Conservation (phyloP, 2,113 vertebrate genomes). For the Noctilio leporinus region DNA sequence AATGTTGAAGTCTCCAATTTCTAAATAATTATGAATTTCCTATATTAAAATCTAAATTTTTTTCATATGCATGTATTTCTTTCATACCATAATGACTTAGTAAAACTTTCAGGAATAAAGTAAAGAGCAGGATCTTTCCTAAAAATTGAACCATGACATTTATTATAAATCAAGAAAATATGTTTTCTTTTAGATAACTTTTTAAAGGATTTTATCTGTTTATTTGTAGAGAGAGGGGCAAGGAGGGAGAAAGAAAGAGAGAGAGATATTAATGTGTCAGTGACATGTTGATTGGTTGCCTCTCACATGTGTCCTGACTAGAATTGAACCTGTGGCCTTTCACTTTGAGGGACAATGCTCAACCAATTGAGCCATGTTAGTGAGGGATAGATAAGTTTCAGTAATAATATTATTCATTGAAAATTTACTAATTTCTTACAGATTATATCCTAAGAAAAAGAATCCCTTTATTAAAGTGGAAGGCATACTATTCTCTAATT, state of each 20-base stretch:
- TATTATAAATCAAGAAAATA: not conserved
- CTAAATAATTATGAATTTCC: not conserved
- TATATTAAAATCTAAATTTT: not conserved
- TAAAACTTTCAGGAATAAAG: conserved; percentile 9
- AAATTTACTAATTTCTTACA: not conserved
- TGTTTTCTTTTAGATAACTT: not conserved
- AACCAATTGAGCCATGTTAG: no score
- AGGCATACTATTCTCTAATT: not conserved
- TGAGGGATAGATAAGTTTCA: not conserved
- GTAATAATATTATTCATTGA: not conserved
- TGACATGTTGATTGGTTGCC: no score
- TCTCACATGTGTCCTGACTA: no score
- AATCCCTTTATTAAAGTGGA: not conserved
- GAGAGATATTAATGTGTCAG: no score
- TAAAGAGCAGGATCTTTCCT: not conserved
- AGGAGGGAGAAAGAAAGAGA: no score
- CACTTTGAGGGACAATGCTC: no score
- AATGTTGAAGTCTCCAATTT: not conserved
- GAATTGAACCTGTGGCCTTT: no score
- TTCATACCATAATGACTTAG: not conserved
- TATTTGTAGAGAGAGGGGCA: no score
- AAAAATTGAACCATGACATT: not conserved
- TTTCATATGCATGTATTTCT: not conserved
- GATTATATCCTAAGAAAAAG: not conserved
- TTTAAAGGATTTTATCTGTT: no score